Evolutionary conservation across 2,113 vertebrate species (phyloP), one percentile per base, ranked within the genome.

Genomic region (Pomatostomus ruficeps): DNA sequence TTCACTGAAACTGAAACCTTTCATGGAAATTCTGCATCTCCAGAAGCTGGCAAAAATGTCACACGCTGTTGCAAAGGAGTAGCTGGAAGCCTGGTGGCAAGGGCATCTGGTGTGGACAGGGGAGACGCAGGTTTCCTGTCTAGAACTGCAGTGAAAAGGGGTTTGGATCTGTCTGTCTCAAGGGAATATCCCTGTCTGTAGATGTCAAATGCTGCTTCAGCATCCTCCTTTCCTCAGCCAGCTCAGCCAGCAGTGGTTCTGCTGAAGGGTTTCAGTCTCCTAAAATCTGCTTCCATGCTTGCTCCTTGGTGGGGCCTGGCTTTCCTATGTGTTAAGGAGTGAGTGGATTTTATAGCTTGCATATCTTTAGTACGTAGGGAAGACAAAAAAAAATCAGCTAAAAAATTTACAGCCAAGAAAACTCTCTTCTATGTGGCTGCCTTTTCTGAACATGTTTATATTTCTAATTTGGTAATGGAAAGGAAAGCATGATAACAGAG

Each of bases 1-100:
- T 71, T 85, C 87, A 52, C 80, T 71, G 68, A 71, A 89, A 94
- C n/a, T 5, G 31, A 90, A 91, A 62, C 49, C 22, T 92, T 91
- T 59, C 26, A 67, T 49, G 57, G 59, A 84, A 81, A 81, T 49
- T 77, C 46, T 2, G 4, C 48, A 63, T 83, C 66, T 84, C 26
- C 45, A 74, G 66, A 49, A 71, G 43, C 19, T 4, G 9, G 45
- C 14, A 29, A 15, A 71, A 77, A 74, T 46, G 55, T 51, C 68
- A 67, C 35, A 13, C 1, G 3, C 24, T 81, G 36, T 35, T 67
- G 51, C 35, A 54, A 31, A 54, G 55, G 6, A 43, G 9, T 31
- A 71, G 29, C 24, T 38, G 23, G 23, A 29, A 80, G 20, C 35
- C 12, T 58, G 63, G 36, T 80, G 46, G 3, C 59, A 70, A 66